Base-by-base conservation (phyloP, 2,888 invertebrate species). In the Masnerella sp. region DNA sequence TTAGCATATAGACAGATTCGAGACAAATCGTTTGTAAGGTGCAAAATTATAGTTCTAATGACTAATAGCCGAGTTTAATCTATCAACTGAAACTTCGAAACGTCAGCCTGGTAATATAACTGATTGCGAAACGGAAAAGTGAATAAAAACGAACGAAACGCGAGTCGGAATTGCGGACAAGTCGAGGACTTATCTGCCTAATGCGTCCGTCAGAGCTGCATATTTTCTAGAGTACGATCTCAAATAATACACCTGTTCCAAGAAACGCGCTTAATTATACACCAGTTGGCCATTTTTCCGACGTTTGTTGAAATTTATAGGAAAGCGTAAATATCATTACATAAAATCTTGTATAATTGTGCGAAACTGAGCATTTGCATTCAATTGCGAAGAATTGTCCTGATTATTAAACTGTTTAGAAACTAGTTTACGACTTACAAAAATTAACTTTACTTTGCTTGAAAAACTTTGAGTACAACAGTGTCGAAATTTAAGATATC, bases 171-270 rank as follows among this genome's bases (percentile, higher is more conserved):
- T 52, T 18, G n/a, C n/a, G 1, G 38, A 38, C 25, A 25, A 52
- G 25, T 38, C 17, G 22, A 51, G 14, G 12, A 36, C 22, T 22
- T 30, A 12, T 30, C 30, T 11, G 18, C 22, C 9, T 22, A 17
- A 9, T 22, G 34, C 36, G 34, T 36, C 18, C 14, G 14, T 0
- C 9, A 20, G 51, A 22, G 11, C 18, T 8, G 15, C 20, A 20
- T 34, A n/a, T 34, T 51, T 15, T 52, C 38, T 38, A 38, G 28
- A 38, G n/a, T 17, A 52, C 9, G 34, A 52, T 52, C 38, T 11
- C 12, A 4, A 49, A 28, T 49, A 14, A 34, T 34, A 34, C 34
- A 30, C 47, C 5, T 15, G 17, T 47, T 47, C 15, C 17, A 4
- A n/a, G n/a, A 17, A 34, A 20, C 49, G 34, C 34, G 25, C 18